Evolutionary conservation across 2,113 vertebrate species (phyloP), one percentile per base, ranked within the genome.

Genomic region (Progne subis): DNA sequence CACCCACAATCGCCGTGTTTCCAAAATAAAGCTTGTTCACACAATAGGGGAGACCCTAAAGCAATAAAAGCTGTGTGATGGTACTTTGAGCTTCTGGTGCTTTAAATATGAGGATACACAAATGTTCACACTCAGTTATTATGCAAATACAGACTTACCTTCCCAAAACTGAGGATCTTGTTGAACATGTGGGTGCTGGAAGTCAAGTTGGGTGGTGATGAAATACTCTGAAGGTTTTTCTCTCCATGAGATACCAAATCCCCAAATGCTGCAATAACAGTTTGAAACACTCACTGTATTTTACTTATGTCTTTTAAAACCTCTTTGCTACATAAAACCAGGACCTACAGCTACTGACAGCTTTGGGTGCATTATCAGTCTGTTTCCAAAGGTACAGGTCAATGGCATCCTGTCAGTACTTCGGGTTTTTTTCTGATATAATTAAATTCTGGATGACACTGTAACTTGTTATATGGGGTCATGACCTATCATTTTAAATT

Each of bases 71-170:
- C 46, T 57, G 7, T 49, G 32, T 49, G 20, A 32, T 39, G 68
- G 29, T 46, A 43, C 16, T 77, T 31, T 5, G 32, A 86, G 50
- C 20, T 88, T 70, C 47, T 43, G 50, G 44, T 44, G 74, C 60
- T 72, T 77, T n/a, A 77, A 69, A 77, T n/a, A 63, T 7, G 47
- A 50, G 8, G 7, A 43, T 13, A 50, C 39, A 72, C 11, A 64
- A 75, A 60, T 31, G 20, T 21, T 74, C 59, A 50, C 55, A 23
- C 14, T 55, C 50, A 34, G 59, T 18, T 78, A 9, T 55, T 83
- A 74, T 2, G 50, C 52, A 90, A 88, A 74, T 18, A 67, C 34
- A 67, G 86, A 96, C 88, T 96, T 96, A 98, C 98, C 97, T 97
- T 97, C 85, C 96, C 98, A 80, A 97, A 97, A 87, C 0, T 69